Percentiles rank a stretch among this genome's conserved stretches.
These are phyloP conservation scores for Cybosia mesomella DNA, from an alignment of 2,888 invertebrate species.

Conservation along the genomic window DNA sequence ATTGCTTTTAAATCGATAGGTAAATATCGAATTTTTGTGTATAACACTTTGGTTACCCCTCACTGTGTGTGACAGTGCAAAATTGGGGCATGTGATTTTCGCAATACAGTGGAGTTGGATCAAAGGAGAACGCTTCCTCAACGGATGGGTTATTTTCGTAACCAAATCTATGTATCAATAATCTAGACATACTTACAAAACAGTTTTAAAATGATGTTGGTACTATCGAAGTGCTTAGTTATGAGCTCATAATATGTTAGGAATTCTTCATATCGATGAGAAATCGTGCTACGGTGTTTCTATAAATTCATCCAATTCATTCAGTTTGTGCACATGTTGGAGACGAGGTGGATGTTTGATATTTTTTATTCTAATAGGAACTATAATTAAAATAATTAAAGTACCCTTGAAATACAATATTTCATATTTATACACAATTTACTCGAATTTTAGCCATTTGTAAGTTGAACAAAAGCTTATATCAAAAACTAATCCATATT, in stretches of 20 bases:
- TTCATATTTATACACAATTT: too few relatives aligned
- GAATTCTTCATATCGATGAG: background rate
- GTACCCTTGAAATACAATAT: too few relatives aligned
- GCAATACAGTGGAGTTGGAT: conserved; percentile 31
- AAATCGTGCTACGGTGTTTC: background rate
- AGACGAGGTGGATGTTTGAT: too few relatives aligned
- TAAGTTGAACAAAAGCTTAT: too few relatives aligned
- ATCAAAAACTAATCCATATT: too few relatives aligned
- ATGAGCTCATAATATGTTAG: background rate
- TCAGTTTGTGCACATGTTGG: background rate
- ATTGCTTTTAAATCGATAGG: conserved; percentile 17
- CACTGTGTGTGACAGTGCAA: conserved; percentile 24
- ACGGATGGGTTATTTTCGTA: conserved; percentile 29
- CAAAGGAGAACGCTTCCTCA: conserved; percentile 36
- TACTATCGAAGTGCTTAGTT: background rate
- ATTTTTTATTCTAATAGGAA: too few relatives aligned
- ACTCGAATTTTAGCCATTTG: too few relatives aligned
- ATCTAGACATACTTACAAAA: conserved; percentile 13
- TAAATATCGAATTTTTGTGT: conserved; percentile 9
- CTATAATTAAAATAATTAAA: too few relatives aligned
- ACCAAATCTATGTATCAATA: conserved; percentile 8
- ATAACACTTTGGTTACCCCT: conserved; percentile 11
- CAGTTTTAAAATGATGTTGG: background rate
- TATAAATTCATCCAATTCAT: background rate
- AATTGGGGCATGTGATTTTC: conserved; percentile 27